These are phyloP conservation scores for Vultur gryphus DNA, from an alignment of 2,797 vertebrate species.

Conservation along the genomic window DNA sequence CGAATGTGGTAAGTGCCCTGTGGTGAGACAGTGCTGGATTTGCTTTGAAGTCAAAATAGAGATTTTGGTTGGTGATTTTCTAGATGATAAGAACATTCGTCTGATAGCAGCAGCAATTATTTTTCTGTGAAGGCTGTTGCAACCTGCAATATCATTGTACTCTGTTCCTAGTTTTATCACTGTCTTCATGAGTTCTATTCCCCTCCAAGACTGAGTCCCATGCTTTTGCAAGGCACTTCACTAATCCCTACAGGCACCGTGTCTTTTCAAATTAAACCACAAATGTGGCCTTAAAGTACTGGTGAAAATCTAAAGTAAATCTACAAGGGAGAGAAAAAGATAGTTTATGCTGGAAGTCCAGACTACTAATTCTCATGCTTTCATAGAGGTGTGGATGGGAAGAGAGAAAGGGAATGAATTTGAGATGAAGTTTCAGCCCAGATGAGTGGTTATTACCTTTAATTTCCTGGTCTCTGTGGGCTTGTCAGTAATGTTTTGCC, in stretches of 20 bases:
- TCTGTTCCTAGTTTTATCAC: constrained; percentile 16
- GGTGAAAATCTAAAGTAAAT: not conserved
- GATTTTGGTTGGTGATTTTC: constrained; percentile 38
- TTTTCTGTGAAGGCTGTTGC: constrained; percentile 26
- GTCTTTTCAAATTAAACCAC: constrained; percentile 20
- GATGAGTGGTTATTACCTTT: not conserved
- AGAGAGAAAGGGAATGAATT: not conserved
- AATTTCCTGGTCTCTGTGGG: not conserved
- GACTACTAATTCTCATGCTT: not conserved
- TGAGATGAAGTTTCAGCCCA: not conserved
- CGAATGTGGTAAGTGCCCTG: constrained; percentile 32
- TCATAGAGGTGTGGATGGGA: not conserved
- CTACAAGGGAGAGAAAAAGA: not conserved
- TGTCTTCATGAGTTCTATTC: not conserved
- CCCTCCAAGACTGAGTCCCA: not conserved
- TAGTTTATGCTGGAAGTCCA: not conserved
- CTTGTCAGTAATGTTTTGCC: not conserved
- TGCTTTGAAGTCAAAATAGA: constrained; percentile 60
- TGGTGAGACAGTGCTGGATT: constrained; percentile 8
- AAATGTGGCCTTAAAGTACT: not conserved
- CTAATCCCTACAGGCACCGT: not conserved
- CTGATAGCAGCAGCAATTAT: constrained; percentile 31
- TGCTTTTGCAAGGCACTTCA: not conserved
- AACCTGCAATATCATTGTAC: not conserved
- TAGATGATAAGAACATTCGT: not conserved